Evolutionary conservation across 2,797 vertebrate genomes (phyloP).

Genomic region (Mustela erminea): DNA sequence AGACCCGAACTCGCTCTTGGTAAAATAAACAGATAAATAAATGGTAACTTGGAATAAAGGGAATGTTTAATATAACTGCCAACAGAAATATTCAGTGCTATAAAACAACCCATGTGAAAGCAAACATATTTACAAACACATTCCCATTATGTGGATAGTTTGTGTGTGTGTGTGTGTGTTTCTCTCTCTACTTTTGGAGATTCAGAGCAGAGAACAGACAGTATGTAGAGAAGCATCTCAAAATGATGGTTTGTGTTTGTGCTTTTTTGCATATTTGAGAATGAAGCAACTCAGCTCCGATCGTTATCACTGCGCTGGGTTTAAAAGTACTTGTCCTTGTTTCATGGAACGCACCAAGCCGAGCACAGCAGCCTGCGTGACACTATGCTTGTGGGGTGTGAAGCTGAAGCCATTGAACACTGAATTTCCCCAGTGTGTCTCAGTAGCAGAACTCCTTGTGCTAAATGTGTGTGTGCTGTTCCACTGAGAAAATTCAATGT

Average conservation of each 20-base stretch:
- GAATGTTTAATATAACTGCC: slow-evolving; percentile 42
- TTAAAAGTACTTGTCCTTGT: slow-evolving; percentile 65
- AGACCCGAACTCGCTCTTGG: slow-evolving; percentile 26
- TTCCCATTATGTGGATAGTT: background rate
- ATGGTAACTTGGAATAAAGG: background rate
- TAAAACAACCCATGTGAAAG: slow-evolving; percentile 5
- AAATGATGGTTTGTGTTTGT: background rate
- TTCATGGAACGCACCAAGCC: slow-evolving; percentile 50
- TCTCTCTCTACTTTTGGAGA: slow-evolving; percentile 20
- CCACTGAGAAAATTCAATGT: slow-evolving; percentile 87
- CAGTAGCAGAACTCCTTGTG: slow-evolving; percentile 74
- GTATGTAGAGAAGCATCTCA: background rate
- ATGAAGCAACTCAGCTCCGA: background rate
- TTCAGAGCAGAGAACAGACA: background rate
- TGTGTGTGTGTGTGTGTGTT: background rate
- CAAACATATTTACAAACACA: slow-evolving; percentile 11
- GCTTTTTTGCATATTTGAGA: slow-evolving; percentile 33
- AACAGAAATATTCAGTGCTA: background rate
- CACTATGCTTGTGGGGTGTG: background rate
- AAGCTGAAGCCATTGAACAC: slow-evolving; percentile 63
- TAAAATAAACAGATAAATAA: slow-evolving; percentile 65
- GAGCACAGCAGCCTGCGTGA: slow-evolving; percentile 33
- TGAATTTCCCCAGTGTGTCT: slow-evolving; percentile 81
- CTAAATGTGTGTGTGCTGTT: slow-evolving; percentile 81
- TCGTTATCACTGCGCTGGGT: slow-evolving; percentile 53